Base-by-base conservation (phyloP, 2,113 vertebrate genomes). In the Meleagris gallopavo region DNA sequence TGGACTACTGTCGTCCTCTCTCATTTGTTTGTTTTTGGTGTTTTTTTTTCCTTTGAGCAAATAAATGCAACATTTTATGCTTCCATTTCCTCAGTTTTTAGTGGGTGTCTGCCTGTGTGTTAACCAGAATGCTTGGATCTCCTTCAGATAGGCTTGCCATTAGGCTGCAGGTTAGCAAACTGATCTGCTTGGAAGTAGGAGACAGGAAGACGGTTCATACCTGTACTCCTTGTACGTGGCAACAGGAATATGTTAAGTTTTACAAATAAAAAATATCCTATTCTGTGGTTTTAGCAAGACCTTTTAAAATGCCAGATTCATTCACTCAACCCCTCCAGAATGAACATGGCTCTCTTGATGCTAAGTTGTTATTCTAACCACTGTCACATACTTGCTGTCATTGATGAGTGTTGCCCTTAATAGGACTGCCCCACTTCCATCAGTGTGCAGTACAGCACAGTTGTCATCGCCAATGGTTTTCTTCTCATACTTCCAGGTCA, bases 71-170 rank as follows among this genome's bases (percentile, higher is more conserved):
- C 60, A 71, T 45, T 84, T 73, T 34, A 12, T 46, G 25, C 17
- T 88, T 76, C 38, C 17, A 14, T 66, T 88, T 48, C 43, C 43
- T 91, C 48, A 16, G 50, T 84, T 52, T 74, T 21, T 69, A 82
- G 36, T 62, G 40, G 13, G 13, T 36, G 13, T 36, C 22, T 65
- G 0, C 0, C 36, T 81, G 3, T 70, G 64, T 48, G 14, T 89
- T 93, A 77, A 86, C 32, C 57, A 64, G 54, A 38, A 52, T 52
- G 50, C 50, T 25, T 77, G 46, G 6, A 80, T 85, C 74, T 83
- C 38, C 25, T 6, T 6, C 30, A 55, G 40, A 50, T n/a, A 72
- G 83, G 52, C 22, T 83, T 78, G 50, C 22, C 15, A 10, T 67
- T 71, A 27, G 46, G 45, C 45, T 88, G 29, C n/a, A 41, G 3